Evolutionary conservation across 37 sponge, comb jelly and placozoan genomes (phyloP).

Genomic region (Spongia lamella): DNA sequence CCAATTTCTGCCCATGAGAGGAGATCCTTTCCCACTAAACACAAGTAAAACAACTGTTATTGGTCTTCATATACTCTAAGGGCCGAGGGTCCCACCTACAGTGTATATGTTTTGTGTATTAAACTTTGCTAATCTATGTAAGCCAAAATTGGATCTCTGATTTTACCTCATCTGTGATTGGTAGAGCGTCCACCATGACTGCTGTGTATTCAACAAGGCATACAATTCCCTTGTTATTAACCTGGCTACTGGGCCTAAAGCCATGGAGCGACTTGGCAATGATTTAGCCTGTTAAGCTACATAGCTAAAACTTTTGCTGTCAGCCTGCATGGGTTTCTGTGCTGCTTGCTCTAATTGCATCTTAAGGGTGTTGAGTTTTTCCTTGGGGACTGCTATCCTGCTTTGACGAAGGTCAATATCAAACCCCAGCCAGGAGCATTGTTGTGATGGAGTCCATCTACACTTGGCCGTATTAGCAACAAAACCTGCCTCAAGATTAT

Average conservation of each 20-base stretch:
- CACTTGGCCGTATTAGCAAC: background rate
- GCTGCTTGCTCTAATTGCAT: background rate
- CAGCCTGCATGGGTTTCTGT: too few species aligned
- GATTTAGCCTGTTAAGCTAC: too few species aligned
- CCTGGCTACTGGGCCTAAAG: slow-evolving; percentile 19
- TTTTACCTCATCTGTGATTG: too few species aligned
- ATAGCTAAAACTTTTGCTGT: too few species aligned
- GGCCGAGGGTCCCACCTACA: background rate
- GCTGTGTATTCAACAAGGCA: background rate
- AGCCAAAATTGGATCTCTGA: too few species aligned
- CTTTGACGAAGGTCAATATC: background rate
- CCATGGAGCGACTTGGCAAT: slow-evolving; percentile 20
- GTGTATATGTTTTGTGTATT: background rate
- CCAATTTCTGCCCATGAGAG: too few species aligned
- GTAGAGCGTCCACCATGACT: slow-evolving; percentile 18
- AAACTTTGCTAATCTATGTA: too few species aligned
- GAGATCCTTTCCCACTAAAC: too few species aligned
- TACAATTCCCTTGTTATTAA: slow-evolving; percentile 29
- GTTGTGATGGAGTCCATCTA: background rate
- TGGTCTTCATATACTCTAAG: too few species aligned
- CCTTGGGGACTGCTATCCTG: background rate
- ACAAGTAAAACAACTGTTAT: too few species aligned
- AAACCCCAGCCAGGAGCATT: slow-evolving; percentile 2
- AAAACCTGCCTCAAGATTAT: slow-evolving; percentile 12
- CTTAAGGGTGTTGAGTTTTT: background rate